Percentiles rank a stretch among this genome's conserved stretches.
These are phyloP conservation scores for Strigamia maritima DNA, from an alignment of 2,888 invertebrate species.

Conservation along the genomic window DNA sequence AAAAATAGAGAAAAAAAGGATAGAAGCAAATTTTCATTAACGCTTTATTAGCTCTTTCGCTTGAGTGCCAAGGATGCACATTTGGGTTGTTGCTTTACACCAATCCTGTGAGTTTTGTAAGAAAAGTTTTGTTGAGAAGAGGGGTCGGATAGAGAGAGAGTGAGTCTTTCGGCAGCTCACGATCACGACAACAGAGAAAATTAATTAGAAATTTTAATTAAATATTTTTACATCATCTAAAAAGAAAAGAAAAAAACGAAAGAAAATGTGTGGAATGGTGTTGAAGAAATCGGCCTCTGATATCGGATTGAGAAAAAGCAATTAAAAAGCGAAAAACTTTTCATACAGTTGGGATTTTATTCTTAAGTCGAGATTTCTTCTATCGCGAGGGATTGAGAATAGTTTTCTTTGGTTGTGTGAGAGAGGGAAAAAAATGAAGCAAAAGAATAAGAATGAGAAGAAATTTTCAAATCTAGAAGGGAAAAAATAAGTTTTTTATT, in stretches of 20 bases:
- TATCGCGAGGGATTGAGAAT: conserved; percentile 17
- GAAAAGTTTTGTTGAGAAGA: conserved; percentile 13
- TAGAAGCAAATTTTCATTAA: conserved; percentile 38
- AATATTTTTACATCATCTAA: conserved; percentile 38
- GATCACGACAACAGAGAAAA: conserved; percentile 39
- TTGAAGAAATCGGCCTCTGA: conserved; percentile 26
- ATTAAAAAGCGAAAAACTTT: conserved; percentile 30
- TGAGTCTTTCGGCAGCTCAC: conserved; percentile 26
- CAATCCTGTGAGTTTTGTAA: conserved; percentile 28
- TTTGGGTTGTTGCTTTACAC: conserved; percentile 27
- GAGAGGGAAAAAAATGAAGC: conserved; percentile 25
- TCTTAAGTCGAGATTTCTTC: conserved; percentile 26
- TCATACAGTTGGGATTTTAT: conserved; percentile 34
- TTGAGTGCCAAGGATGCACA: conserved; percentile 32
- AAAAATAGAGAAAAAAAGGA: conserved; percentile 32
- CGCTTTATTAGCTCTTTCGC: conserved; percentile 37
- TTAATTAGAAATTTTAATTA: conserved; percentile 41
- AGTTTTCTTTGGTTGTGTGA: conserved; percentile 11
- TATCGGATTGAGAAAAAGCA: conserved; percentile 29
- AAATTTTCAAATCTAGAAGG: conserved; percentile 12
- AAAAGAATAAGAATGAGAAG: conserved; percentile 28
- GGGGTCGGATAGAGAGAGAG: conserved; percentile 25
- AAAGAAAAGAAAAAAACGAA: not conserved
- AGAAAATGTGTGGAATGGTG: conserved; percentile 22
- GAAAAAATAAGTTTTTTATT: conserved; percentile 26